Percentiles rank a stretch among this genome's conserved stretches.
phyloP scores from a whole-genome alignment of 2,113 vertebrate genomes.

The Ageneiosus marmoratus region DNA sequence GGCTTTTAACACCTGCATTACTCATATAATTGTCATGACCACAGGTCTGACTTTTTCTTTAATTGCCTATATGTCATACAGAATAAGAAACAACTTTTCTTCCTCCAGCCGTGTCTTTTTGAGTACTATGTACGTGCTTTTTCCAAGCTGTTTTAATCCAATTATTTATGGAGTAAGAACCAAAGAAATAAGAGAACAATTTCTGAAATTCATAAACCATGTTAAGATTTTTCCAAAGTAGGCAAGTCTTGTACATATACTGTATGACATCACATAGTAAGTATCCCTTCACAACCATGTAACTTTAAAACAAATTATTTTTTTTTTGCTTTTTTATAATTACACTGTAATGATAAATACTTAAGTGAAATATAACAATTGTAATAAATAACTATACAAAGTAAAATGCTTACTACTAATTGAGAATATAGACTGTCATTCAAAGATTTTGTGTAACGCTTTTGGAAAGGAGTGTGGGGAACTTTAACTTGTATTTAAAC shows the following conservation, averaged over 20 bases:
- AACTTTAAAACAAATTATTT: neutral
- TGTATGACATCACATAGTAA: neutral
- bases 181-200: conserved; percentile 48
- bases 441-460: neutral
- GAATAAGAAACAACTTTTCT: conserved; percentile 49
- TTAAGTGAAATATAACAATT: neutral
- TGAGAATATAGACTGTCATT: neutral
- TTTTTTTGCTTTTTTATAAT: neutral
- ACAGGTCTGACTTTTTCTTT: conserved; percentile 54
- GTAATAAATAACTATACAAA: neutral
- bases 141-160: conserved; percentile 56
- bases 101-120: conserved; percentile 46
- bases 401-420: neutral
- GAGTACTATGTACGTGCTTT: conserved; percentile 58
- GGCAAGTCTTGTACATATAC: neutral
- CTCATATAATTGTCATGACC: conserved; percentile 66
- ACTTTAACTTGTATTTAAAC: neutral
- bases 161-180: conserved; percentile 62
- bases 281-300: neutral
- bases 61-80: conserved; percentile 50
- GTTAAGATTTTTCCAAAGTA: neutral
- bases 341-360: neutral
- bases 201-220: conserved; percentile 50
- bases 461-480: neutral
- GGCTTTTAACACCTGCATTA: conserved; percentile 69